These are phyloP conservation scores for Philopedon plagiatum DNA, from an alignment of 2,888 invertebrate species.

Conservation along the genomic window DNA sequence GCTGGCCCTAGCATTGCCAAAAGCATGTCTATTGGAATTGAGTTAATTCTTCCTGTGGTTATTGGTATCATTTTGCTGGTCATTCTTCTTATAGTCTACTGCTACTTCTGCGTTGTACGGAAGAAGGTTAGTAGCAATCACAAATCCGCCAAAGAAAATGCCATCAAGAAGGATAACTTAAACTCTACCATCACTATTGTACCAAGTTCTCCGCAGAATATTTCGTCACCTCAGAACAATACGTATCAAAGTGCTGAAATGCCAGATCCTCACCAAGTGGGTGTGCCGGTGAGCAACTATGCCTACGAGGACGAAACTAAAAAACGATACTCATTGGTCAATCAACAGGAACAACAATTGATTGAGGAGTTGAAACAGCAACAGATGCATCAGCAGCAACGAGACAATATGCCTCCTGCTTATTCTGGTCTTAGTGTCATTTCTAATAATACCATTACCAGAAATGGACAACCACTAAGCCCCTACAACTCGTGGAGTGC, in stretches of 20 bases:
- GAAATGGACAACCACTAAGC: conserved; percentile 68
- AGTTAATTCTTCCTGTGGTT: conserved; percentile 70
- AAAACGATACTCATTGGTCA: conserved; percentile 69
- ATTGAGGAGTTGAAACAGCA: conserved; percentile 69
- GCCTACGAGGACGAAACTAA: conserved; percentile 69
- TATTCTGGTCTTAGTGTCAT: conserved; percentile 66
- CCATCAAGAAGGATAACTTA: conserved; percentile 65
- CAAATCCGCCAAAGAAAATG: conserved; percentile 59
- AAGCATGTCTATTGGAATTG: conserved; percentile 67
- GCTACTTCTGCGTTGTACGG: conserved; percentile 70
- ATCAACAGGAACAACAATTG: conserved; percentile 69
- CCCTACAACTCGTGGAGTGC: conserved; percentile 76
- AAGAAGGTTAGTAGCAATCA: conserved; percentile 61
- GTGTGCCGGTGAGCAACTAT: conserved; percentile 68
- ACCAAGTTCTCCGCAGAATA: conserved; percentile 65
- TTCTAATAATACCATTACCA: conserved; percentile 67
- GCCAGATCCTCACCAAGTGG: conserved; percentile 68
- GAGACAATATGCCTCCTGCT: conserved; percentile 58
- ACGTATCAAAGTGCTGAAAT: conserved; percentile 62
- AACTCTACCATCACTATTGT: conserved; percentile 68
- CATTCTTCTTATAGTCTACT: conserved; percentile 68
- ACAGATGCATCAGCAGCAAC: conserved; percentile 62
- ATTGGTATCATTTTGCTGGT: conserved; percentile 69
- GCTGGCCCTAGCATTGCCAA: conserved; percentile 67
- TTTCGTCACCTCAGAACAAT: conserved; percentile 58